Evolutionary conservation across 2,888 invertebrate species (phyloP), one percentile per base, ranked within the genome.

Genomic region (Athetis lepigone): DNA sequence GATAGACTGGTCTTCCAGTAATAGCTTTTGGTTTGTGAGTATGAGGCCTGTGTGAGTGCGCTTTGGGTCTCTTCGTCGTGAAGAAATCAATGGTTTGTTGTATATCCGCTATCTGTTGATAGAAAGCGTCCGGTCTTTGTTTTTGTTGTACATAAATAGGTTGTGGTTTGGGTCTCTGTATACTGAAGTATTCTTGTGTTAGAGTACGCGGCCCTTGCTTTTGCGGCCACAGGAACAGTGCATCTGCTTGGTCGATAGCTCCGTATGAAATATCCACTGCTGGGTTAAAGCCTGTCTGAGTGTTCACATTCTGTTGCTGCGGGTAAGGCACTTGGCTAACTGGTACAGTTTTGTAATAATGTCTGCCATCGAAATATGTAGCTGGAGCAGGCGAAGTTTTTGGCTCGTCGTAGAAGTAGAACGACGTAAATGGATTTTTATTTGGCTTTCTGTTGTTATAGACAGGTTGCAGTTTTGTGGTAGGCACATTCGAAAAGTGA

Each of bases 321-420:
- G 76, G 83, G 56, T 85, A 87, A n/a, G 84, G 82, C 3, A 83
- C 70, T 67, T 86, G 86, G 65, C 73, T 87, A 21, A 81, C 81
- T 46, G 92, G 91, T 52, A 92, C 90, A 39, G 93, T 91, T 78
- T 93, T 92, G 75, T 94, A 95, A 71, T 92, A 94, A 78, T 95
- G 92, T 63, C 92, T 88, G 39, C 94, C 93, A 68, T 95, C 94
- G 72, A 90, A 95, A 80, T 87, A 95, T 1, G 94, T 90, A 54
- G 95, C 92, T 1, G 96, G 96, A 25, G 95, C 90, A 11, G 96
- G 96, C 21, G 96, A 95, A 9, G 95, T 94, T 77, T 94, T 93
- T 0, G 94, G 92, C 75, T 97, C 97, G 68, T 97, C 96, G 77
- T 96, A 97, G 82, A 96, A 97, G 80, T 96, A 97, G 87, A 96